Evolutionary conservation across 2,113 vertebrate genomes (phyloP).

Genomic region (Noturus placidus): DNA sequence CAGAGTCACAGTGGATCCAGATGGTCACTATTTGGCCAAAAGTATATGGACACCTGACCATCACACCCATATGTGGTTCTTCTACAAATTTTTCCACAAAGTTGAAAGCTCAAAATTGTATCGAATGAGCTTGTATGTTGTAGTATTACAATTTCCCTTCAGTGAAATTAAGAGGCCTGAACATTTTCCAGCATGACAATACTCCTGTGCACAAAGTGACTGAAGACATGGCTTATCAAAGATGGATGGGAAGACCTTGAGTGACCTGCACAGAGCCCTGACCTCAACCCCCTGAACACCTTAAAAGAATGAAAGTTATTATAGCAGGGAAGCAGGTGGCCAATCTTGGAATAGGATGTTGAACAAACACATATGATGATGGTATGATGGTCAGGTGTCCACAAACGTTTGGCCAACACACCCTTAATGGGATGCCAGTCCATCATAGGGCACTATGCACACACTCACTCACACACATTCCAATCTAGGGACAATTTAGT

Average conservation of each 20-base stretch:
- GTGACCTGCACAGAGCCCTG: too few relatives aligned
- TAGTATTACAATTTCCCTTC: too few relatives aligned
- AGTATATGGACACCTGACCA: too few relatives aligned
- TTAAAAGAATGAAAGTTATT: background rate
- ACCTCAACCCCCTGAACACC: too few relatives aligned
- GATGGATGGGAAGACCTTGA: too few relatives aligned
- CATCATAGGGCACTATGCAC: background rate
- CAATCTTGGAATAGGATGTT: background rate
- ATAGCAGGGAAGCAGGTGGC: background rate
- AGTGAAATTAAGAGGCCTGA: too few relatives aligned
- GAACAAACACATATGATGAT: background rate
- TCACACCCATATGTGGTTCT: too few relatives aligned
- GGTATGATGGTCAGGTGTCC: too few relatives aligned
- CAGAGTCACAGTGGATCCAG: background rate
- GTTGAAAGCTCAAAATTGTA: too few relatives aligned
- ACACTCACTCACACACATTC: background rate
- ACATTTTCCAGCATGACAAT: background rate
- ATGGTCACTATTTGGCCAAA: background rate
- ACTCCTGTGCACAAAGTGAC: background rate
- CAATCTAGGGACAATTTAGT: background rate
- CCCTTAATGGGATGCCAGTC: background rate
- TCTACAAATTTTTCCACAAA: too few relatives aligned
- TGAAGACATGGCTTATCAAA: too few relatives aligned
- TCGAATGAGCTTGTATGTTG: too few relatives aligned
- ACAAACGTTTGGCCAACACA: background rate